Percentiles rank a stretch among this genome's conserved stretches.
phyloP scores from a whole-genome alignment of 2,113 vertebrate genomes.

The Ameiurus melas region DNA sequence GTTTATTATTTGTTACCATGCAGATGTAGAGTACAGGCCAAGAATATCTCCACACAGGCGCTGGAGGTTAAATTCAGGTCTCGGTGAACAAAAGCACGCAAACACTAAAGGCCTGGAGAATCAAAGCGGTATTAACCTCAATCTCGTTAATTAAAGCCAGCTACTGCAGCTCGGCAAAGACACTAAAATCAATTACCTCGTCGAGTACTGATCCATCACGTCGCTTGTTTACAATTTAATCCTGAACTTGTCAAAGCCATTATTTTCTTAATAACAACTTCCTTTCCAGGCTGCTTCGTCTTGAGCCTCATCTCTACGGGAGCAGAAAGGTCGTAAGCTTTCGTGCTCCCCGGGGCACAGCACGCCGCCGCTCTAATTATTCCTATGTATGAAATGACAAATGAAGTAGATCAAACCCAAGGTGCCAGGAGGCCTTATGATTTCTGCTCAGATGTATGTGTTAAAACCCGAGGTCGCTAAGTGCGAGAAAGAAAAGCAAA shows the following conservation, averaged over 20 bases:
- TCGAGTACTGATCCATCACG: conserved; percentile 57
- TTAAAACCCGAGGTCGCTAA: conserved; percentile 35
- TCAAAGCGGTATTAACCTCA: conserved; percentile 43
- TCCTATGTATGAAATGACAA: conserved; percentile 66
- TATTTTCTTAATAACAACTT: conserved; percentile 57
- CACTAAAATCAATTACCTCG: conserved; percentile 72
- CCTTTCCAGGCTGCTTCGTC: conserved; percentile 53
- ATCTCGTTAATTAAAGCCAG: conserved; percentile 51
- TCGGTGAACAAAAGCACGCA: conserved; percentile 23
- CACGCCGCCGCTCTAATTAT: conserved; percentile 68
- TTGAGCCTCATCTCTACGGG: conserved; percentile 66
- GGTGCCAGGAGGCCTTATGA: conserved; percentile 61
- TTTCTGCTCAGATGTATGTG: conserved; percentile 27
- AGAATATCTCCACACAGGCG: conserved; percentile 17
- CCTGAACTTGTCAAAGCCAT: conserved; percentile 56
- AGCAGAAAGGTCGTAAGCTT: conserved; percentile 74
- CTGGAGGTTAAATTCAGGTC: conserved; percentile 16
- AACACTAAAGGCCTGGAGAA: conserved; percentile 27
- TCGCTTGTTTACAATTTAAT: conserved; percentile 62
- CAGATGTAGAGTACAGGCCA: neutral
- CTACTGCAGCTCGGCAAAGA: conserved; percentile 64
- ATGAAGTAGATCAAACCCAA: conserved; percentile 71
- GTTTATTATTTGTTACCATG: neutral
- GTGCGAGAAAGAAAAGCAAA: conserved; percentile 32
- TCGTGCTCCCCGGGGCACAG: conserved; percentile 65